A percentile compares a stretch with the other conserved stretches of the same genome.
phyloP scores from a whole-genome alignment of 2,888 invertebrate genomes.

The Cremastinae sp. region DNA sequence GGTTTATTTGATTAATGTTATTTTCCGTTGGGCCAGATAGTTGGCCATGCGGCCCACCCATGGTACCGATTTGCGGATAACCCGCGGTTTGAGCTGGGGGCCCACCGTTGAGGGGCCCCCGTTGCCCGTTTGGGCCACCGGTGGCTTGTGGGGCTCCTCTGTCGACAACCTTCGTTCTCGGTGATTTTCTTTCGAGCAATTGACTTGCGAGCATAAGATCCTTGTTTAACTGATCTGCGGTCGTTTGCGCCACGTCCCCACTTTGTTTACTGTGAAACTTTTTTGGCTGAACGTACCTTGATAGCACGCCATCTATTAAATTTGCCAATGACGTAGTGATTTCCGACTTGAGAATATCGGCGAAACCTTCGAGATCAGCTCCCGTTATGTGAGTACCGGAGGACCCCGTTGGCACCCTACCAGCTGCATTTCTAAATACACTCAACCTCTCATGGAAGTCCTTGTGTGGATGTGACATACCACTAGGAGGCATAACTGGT shows the following conservation, averaged over 20 bases:
- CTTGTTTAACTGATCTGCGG: conserved; percentile 92
- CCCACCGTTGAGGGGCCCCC: conserved; percentile 79
- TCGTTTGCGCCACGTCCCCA: conserved; percentile 89
- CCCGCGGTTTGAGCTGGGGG: conserved; percentile 80
- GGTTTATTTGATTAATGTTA: conserved; percentile 83
- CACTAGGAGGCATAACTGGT: conserved; percentile 78
- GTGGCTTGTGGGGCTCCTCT: conserved; percentile 82
- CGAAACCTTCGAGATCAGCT: conserved; percentile 92
- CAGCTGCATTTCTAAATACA: conserved; percentile 87
- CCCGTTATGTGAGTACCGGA: conserved; percentile 85
- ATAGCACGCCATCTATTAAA: conserved; percentile 93
- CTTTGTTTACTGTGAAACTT: conserved; percentile 88
- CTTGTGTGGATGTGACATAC: conserved; percentile 81
- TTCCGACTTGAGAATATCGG: conserved; percentile 95
- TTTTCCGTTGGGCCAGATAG: conserved; percentile 79
- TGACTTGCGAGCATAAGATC: conserved; percentile 91
- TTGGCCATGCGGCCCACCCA: conserved; percentile 75
- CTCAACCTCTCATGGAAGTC: conserved; percentile 90
- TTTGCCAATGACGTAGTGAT: conserved; percentile 91
- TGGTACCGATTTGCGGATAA: conserved; percentile 83
- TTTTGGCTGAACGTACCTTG: conserved; percentile 91
- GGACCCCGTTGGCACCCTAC: conserved; percentile 82
- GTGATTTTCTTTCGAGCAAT: conserved; percentile 91
- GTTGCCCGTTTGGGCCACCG: conserved; percentile 79
- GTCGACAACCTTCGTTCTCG: conserved; percentile 88